Conservation (phyloP, 2,888 invertebrate species). For the Allacma fusca region DNA sequence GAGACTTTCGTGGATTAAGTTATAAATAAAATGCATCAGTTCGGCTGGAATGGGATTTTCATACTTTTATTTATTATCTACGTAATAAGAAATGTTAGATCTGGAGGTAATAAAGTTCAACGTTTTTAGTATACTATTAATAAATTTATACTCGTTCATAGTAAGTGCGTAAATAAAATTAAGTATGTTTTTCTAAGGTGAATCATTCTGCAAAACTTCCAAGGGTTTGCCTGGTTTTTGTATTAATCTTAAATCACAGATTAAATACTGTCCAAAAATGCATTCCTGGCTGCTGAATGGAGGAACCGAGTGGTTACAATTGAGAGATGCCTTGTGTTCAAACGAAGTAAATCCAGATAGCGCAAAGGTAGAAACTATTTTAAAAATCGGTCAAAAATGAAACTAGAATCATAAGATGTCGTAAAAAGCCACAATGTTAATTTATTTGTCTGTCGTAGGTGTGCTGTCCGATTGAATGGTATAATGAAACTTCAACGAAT, state of each 20-base stretch:
- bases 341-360: neutral
- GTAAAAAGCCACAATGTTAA: too few species aligned
- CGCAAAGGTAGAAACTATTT: neutral
- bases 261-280: slow-evolving; percentile 10
- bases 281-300: slow-evolving; percentile 13
- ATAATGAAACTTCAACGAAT: neutral
- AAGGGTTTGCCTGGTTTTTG: slow-evolving; percentile 2
- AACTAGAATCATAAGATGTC: too few species aligned
- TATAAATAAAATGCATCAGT: too few species aligned
- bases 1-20: too few species aligned
- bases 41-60: too few species aligned
- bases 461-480: slow-evolving; percentile 20
- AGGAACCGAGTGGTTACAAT: slow-evolving; percentile 8
- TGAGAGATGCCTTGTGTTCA: slow-evolving; percentile 21
- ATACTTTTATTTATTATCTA: too few species aligned
- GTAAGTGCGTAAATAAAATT: too few species aligned
- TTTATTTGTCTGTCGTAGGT: neutral
- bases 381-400: neutral
- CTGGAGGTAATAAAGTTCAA: too few species aligned
- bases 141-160: neutral
- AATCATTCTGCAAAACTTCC: slow-evolving; percentile 21
- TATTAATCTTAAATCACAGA: slow-evolving; percentile 22
- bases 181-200: neutral
- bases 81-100: too few species aligned
- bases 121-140: neutral